These are phyloP conservation scores for Coelogynopora nodosa DNA, from an alignment of 2,888 invertebrate genomes.

Conservation along the genomic window DNA sequence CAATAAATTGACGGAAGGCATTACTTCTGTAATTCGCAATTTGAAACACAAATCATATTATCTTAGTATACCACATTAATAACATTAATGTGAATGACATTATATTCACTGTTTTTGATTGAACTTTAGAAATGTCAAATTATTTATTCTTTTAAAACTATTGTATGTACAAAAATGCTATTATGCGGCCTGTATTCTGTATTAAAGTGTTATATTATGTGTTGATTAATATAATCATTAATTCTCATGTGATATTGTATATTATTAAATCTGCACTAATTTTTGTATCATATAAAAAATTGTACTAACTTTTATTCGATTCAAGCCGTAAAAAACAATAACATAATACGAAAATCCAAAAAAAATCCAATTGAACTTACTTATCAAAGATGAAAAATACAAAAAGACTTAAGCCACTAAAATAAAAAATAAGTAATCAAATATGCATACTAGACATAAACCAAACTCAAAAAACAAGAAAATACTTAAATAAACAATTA, in stretches of 20 bases:
- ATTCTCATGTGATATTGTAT: no score
- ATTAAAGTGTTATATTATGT: no score
- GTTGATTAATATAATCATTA: no score
- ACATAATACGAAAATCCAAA: background rate
- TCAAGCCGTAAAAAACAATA: background rate
- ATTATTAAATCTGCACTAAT: no score
- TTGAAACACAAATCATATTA: background rate
- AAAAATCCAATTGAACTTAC: background rate
- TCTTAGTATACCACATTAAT: background rate
- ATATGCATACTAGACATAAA: background rate
- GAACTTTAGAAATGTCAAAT: background rate
- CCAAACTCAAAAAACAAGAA: background rate
- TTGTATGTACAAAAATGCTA: no score
- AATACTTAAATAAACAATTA: background rate
- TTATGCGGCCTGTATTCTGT: no score
- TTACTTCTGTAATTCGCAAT: background rate
- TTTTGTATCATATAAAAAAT: no score
- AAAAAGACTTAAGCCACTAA: background rate
- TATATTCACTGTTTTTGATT: background rate
- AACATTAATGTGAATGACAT: background rate
- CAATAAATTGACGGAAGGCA: background rate
- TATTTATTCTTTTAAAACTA: background rate
- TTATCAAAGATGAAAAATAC: background rate
- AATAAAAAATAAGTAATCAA: background rate
- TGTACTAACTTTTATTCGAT: background rate